phyloP scores from a whole-genome alignment of 1,140 invertebrate genomes.

The Trichonephila clavata region DNA sequence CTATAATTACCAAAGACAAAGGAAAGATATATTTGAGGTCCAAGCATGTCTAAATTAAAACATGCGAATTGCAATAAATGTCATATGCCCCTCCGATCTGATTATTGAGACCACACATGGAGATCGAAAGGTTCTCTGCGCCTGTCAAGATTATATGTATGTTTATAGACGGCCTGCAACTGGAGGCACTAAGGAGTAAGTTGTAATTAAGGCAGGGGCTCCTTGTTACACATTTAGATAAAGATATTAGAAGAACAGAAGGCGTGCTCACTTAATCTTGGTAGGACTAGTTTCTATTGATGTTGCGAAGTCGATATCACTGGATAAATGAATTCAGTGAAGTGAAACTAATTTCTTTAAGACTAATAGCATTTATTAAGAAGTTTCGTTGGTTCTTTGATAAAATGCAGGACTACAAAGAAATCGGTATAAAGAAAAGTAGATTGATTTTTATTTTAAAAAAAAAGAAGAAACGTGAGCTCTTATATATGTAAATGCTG shows the following conservation, averaged over 20 bases:
- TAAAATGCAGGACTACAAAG: too few species aligned
- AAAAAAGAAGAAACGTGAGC: too few species aligned
- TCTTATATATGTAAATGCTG: too few species aligned
- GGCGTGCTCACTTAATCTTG: background rate
- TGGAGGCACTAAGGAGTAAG: background rate
- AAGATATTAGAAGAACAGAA: background rate
- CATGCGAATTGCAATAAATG: background rate
- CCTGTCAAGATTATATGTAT: background rate
- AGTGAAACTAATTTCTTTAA: background rate
- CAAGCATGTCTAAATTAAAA: background rate
- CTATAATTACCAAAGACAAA: background rate
- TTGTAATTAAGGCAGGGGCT: background rate
- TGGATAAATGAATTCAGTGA: background rate
- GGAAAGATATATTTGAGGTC: background rate
- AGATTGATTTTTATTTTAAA: too few species aligned
- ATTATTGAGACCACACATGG: slow-evolving; percentile 27
- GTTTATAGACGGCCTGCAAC: background rate
- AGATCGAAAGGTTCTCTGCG: background rate
- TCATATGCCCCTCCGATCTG: background rate
- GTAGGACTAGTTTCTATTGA: background rate
- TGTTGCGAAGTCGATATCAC: background rate
- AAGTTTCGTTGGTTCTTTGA: background rate
- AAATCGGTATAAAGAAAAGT: too few species aligned
- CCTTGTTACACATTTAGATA: background rate
- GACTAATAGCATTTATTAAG: background rate